phyloP scores from a whole-genome alignment of 37 sponge, comb jelly and placozoan genomes.

The Agelas oroides region DNA sequence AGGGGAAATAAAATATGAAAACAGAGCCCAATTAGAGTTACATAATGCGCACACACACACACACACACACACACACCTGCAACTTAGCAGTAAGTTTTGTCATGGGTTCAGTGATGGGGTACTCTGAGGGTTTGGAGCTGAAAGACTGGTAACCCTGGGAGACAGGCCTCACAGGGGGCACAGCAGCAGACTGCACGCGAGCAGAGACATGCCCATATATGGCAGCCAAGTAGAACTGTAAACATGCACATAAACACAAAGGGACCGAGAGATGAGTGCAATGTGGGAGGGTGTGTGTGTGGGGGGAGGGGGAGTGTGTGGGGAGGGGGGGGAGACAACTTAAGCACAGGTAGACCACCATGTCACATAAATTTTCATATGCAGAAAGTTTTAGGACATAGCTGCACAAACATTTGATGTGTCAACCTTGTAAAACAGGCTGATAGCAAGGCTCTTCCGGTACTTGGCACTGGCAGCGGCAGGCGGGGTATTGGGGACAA shows the following conservation, averaged over 20 bases:
- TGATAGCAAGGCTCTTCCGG: constrained; percentile 62
- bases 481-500: constrained; percentile 50
- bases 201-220: constrained; percentile 35
- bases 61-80: constrained; percentile 53
- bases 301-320: too few species aligned
- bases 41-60: too few species aligned
- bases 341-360: too few species aligned
- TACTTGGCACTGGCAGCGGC: constrained; percentile 60
- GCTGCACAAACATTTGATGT: too few species aligned
- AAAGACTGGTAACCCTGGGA: constrained; percentile 66
- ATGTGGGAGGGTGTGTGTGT: background rate
- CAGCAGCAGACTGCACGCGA: constrained; percentile 64
- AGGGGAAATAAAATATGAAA: background rate
- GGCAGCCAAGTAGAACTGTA: constrained; percentile 71
- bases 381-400: too few species aligned
- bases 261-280: background rate
- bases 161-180: constrained; percentile 65
- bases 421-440: constrained; percentile 83
- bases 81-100: constrained; percentile 67
- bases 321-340: too few species aligned
- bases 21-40: too few species aligned
- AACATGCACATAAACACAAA: too few species aligned
- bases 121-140: constrained; percentile 41
- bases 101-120: constrained; percentile 74
- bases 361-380: too few species aligned